phyloP scores from a whole-genome alignment of 2,888 invertebrate species.

The Meta bourneti region DNA sequence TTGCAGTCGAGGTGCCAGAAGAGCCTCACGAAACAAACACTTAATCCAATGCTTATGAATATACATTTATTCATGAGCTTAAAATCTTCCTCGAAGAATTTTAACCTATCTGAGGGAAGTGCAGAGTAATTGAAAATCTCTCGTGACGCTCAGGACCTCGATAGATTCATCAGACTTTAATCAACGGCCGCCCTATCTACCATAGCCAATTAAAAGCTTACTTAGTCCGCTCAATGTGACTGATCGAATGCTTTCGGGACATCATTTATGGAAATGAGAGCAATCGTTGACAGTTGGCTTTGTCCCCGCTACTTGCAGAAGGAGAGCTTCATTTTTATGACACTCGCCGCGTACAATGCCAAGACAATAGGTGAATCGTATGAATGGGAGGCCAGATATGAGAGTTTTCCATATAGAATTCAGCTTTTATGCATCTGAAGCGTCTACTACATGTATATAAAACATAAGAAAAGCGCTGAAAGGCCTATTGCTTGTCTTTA shows the following conservation, averaged over 20 bases:
- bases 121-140: slow-evolving; percentile 66
- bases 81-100: slow-evolving; percentile 64
- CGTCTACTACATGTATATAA: too few relatives aligned
- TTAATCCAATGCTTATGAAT: slow-evolving; percentile 65
- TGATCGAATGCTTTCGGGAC: slow-evolving; percentile 59
- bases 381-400: too few relatives aligned
- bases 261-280: slow-evolving; percentile 59
- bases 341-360: too few relatives aligned
- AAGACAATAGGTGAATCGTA: too few relatives aligned
- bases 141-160: slow-evolving; percentile 36
- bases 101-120: slow-evolving; percentile 47
- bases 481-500: too few relatives aligned
- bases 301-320: neutral
- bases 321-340: too few relatives aligned
- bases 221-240: slow-evolving; percentile 37
- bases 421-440: too few relatives aligned
- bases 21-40: slow-evolving; percentile 40
- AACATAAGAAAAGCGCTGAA: too few relatives aligned
- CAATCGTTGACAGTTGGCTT: slow-evolving; percentile 53
- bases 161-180: slow-evolving; percentile 60
- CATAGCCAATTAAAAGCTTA: slow-evolving; percentile 57
- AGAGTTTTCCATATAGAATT: too few relatives aligned
- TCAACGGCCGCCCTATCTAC: slow-evolving; percentile 41
- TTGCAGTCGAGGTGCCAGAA: slow-evolving; percentile 11
- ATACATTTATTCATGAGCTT: slow-evolving; percentile 72